Percentiles rank a stretch among this genome's conserved stretches.
phyloP scores from a whole-genome alignment of 2,797 vertebrate genomes.

The Enteromius unitaeniatus region DNA sequence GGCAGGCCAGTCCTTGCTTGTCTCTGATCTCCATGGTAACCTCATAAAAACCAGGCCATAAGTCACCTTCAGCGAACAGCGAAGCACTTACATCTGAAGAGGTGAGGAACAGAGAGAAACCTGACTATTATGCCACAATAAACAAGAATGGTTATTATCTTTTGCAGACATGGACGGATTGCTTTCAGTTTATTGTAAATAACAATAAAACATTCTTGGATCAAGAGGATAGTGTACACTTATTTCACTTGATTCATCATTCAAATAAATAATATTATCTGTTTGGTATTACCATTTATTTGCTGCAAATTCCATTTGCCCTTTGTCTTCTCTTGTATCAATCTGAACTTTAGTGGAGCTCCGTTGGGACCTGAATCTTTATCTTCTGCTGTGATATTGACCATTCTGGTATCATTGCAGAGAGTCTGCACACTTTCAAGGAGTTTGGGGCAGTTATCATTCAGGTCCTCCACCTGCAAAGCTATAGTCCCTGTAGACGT shows the following conservation, averaged over 20 bases:
- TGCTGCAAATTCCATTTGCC: constrained; percentile 76
- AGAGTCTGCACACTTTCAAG: constrained; percentile 65
- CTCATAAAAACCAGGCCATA: constrained; percentile 63
- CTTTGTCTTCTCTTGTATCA: constrained; percentile 72
- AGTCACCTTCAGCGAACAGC: constrained; percentile 28
- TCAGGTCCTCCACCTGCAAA: constrained; percentile 78
- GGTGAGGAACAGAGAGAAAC: not conserved
- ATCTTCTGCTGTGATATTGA: constrained; percentile 80
- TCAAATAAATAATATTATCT: not conserved
- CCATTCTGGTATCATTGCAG: constrained; percentile 70
- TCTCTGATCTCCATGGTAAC: constrained; percentile 63
- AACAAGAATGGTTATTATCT: not conserved
- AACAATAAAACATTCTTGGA: not conserved
- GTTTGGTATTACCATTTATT: constrained; percentile 73
- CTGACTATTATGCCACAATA: not conserved
- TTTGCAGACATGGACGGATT: not conserved
- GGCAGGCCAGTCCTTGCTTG: constrained; percentile 64
- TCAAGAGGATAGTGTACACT: not conserved
- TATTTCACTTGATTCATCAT: not conserved
- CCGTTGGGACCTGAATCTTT: constrained; percentile 75
- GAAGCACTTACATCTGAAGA: constrained; percentile 51
- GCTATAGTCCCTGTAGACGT: constrained; percentile 83
- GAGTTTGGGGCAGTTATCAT: constrained; percentile 84
- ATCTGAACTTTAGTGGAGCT: constrained; percentile 77
- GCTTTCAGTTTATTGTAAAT: not conserved